Evolutionary conservation across 2,113 vertebrate species (phyloP).

Genomic region (Microcebus ravelobensis): DNA sequence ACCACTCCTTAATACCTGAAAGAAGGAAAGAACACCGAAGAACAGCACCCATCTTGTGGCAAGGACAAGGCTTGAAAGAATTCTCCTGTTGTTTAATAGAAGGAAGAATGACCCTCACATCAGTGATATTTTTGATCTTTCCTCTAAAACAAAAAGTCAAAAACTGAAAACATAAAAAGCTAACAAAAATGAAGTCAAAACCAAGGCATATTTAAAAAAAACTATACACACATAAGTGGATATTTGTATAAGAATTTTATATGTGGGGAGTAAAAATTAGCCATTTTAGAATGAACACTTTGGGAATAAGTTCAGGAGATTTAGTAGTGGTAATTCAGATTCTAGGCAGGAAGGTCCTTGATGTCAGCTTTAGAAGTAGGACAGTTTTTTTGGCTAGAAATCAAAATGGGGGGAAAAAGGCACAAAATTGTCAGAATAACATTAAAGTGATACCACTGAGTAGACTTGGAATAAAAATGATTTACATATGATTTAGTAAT

Average conservation of each 20-base stretch:
- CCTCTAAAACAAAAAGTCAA: background rate
- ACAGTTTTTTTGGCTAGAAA: conserved; percentile 30
- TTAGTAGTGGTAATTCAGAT: conserved; percentile 42
- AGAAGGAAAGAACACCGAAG: background rate
- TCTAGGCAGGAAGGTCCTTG: conserved; percentile 35
- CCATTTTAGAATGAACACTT: conserved; percentile 4
- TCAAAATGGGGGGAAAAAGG: background rate
- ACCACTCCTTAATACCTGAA: background rate
- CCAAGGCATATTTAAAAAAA: conserved; percentile 28
- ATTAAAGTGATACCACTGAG: conserved; percentile 6
- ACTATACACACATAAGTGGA: background rate
- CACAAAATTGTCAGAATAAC: conserved; percentile 27
- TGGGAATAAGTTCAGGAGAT: conserved; percentile 17
- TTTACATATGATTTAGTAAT: conserved; percentile 3
- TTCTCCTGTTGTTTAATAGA: background rate
- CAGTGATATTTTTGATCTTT: background rate
- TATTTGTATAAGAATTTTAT: conserved; percentile 32
- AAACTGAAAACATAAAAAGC: background rate
- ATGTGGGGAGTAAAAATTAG: background rate
- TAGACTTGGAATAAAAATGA: conserved; percentile 30
- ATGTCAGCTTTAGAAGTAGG: conserved; percentile 43
- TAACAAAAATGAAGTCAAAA: conserved; percentile 18
- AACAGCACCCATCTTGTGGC: background rate
- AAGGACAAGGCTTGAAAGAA: background rate
- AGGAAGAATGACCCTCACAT: background rate